Percentiles rank a stretch among this genome's conserved stretches.
These are phyloP conservation scores for Genyomyrus donnyi DNA, from an alignment of 2,113 vertebrate genomes.

Conservation along the genomic window DNA sequence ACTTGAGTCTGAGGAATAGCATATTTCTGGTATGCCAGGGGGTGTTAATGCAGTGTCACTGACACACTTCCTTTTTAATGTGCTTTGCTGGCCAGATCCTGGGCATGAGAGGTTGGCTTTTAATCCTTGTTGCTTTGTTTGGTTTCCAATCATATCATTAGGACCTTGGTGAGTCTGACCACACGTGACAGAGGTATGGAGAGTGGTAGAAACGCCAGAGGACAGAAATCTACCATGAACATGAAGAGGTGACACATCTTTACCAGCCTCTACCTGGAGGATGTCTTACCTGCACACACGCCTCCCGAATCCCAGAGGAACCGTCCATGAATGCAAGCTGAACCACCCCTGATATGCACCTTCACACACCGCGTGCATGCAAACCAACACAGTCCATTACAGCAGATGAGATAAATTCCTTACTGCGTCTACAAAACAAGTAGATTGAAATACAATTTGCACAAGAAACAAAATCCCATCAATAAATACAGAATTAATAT, in stretches of 20 bases:
- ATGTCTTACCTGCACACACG: neutral
- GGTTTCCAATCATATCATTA: neutral
- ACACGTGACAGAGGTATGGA: constrained; percentile 20
- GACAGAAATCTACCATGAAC: constrained; percentile 35
- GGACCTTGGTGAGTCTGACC: neutral
- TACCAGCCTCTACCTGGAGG: neutral
- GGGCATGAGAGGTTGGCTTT: neutral
- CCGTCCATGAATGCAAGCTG: neutral
- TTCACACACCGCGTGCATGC: neutral
- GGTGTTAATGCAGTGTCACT: neutral
- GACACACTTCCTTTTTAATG: neutral
- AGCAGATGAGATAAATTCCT: constrained; percentile 6
- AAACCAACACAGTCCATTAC: neutral
- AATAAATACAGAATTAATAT: constrained; percentile 5
- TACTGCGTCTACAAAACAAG: neutral
- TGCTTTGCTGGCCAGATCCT: neutral
- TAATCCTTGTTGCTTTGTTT: neutral
- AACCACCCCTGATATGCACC: constrained; percentile 14
- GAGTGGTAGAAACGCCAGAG: constrained; percentile 23
- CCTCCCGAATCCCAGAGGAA: neutral
- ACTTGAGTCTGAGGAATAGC: neutral
- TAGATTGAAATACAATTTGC: constrained; percentile 13
- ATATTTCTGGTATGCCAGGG: neutral
- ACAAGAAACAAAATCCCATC: neutral
- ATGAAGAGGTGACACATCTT: constrained; percentile 27